These are phyloP conservation scores for Eunapius fragilis DNA, from an alignment of 37 sponge, comb jelly and placozoan species.

Conservation along the genomic window DNA sequence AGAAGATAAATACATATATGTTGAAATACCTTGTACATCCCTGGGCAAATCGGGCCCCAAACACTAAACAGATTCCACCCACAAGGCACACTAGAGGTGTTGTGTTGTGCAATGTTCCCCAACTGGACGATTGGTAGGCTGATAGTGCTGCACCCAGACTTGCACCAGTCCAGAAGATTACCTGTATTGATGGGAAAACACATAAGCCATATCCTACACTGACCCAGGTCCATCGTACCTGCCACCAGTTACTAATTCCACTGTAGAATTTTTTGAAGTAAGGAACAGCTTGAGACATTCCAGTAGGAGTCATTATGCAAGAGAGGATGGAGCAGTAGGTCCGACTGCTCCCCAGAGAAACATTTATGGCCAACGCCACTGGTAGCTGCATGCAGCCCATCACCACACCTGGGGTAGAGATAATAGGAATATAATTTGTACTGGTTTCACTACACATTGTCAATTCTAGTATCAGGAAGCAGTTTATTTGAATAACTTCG, in stretches of 20 bases:
- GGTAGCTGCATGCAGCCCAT: slow-evolving; percentile 55
- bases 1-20: neutral
- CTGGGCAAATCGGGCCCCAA: slow-evolving; percentile 66
- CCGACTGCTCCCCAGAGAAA: slow-evolving; percentile 53
- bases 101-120: slow-evolving; percentile 17
- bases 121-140: slow-evolving; percentile 47
- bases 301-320: neutral
- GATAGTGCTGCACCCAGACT: slow-evolving; percentile 38
- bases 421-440: too few relatives aligned
- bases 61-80: slow-evolving; percentile 61
- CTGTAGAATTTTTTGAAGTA: slow-evolving; percentile 28
- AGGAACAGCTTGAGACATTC: neutral
- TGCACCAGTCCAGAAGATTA: slow-evolving; percentile 42
- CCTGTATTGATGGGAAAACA: slow-evolving; percentile 20
- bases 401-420: slow-evolving; percentile 33
- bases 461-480: too few relatives aligned
- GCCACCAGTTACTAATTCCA: slow-evolving; percentile 58
- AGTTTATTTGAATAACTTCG: too few relatives aligned
- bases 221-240: slow-evolving; percentile 2
- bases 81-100: slow-evolving; percentile 20
- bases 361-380: slow-evolving; percentile 22
- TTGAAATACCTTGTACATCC: slow-evolving; percentile 68
- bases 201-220: neutral
- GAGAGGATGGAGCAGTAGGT: slow-evolving; percentile 50
- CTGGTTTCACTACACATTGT: too few relatives aligned